Base-by-base conservation (phyloP, 2,113 vertebrate species). In the Ibidorhyncha struthersii region DNA sequence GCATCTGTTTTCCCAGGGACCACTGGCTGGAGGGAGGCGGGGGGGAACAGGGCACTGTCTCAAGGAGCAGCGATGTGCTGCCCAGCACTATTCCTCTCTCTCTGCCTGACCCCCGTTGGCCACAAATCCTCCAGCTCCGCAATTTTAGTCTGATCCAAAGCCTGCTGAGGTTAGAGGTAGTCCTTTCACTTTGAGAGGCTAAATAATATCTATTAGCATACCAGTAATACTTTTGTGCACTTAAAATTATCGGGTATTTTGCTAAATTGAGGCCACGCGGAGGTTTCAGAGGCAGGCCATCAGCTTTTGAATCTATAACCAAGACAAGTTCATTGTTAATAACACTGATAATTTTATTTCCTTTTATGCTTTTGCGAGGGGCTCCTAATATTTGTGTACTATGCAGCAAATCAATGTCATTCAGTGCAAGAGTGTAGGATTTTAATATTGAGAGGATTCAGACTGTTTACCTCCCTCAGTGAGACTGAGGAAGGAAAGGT, bases 181-280 rank as follows among this genome's bases (percentile, higher is more conserved):
- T 43, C 23, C 17, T 22, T 73, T 73, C 62, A 23, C 32, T 83
- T 18, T 50, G 38, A 93, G 53, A n/a, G 49, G 3, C 22, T 82
- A 34, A 91, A 47, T 21, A 21, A 36, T 47, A 29, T 12, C 29
- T 71, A 94, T 62, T 63, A 74, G 26, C 26, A 63, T 50, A 58
- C 16, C 32, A 45, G n/a, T 45, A 71, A 55, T 90, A 45, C 17
- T 86, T 86, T 50, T 61, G 11, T 72, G 25, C 29, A 30, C 22
- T 82, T 86, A 61, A 81, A 90, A 43, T 94, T n/a, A 12, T 23
- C 20, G 52, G 12, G 27, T 70, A 67, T 74, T 88, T 96, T 86
- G 26, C 32, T 55, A 66, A 80, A 50, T 47, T 56, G 43, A 59
- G 49, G 10, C 53, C 21, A 67, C 3, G 27, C 26, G 40, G 30